A percentile compares a stretch with the other conserved stretches of the same genome.
Conservation (phyloP, 1,140 invertebrate species). For the Prorops nasuta region DNA sequence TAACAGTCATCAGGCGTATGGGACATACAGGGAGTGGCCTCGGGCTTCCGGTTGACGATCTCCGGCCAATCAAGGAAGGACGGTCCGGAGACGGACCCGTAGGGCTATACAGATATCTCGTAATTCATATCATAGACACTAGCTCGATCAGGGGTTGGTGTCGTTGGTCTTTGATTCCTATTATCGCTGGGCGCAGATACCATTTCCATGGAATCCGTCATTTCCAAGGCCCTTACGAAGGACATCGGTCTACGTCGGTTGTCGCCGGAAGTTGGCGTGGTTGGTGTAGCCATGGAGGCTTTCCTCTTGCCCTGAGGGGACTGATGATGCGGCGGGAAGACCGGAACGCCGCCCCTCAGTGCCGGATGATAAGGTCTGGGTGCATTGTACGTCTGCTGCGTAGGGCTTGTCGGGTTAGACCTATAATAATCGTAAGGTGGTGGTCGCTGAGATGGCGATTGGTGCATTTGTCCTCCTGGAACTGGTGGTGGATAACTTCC, state of each 20-base stretch:
- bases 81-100: slow-evolving; percentile 40
- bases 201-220: slow-evolving; percentile 82
- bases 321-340: slow-evolving; percentile 62
- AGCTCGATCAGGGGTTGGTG: slow-evolving; percentile 76
- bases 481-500: slow-evolving; percentile 35
- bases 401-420: slow-evolving; percentile 76
- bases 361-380: slow-evolving; percentile 60
- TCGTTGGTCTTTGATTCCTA: slow-evolving; percentile 52
- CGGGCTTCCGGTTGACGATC: slow-evolving; percentile 27
- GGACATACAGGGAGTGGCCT: slow-evolving; percentile 20
- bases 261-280: slow-evolving; percentile 50
- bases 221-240: slow-evolving; percentile 87
- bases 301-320: slow-evolving; percentile 68
- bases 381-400: slow-evolving; percentile 60
- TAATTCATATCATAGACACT: slow-evolving; percentile 95
- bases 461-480: slow-evolving; percentile 31
- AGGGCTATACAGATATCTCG: slow-evolving; percentile 84
- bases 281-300: slow-evolving; percentile 51
- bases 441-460: slow-evolving; percentile 44
- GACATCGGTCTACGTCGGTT: slow-evolving; percentile 77
- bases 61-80: slow-evolving; percentile 45
- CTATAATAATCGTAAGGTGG: slow-evolving; percentile 60
- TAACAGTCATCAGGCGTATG: too few relatives aligned
- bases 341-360: slow-evolving; percentile 64
- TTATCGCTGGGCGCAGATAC: slow-evolving; percentile 44